A percentile compares a stretch with the other conserved stretches of the same genome.
Evolutionary conservation across 2,888 invertebrate species (phyloP).

Genomic region (Cephus runcator): DNA sequence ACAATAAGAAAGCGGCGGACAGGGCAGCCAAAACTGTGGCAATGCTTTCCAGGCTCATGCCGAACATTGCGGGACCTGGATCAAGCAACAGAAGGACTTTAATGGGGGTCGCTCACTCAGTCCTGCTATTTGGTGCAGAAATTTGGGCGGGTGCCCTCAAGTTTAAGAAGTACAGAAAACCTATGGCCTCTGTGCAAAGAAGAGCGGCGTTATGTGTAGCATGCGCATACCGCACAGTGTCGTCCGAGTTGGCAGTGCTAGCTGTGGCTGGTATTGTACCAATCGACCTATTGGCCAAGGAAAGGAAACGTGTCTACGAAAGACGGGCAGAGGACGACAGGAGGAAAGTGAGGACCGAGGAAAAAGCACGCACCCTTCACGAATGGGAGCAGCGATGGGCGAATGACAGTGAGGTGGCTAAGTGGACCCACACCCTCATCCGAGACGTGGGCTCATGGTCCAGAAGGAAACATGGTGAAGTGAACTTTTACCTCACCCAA

Average conservation of each 20-base stretch:
- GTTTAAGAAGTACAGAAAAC: conserved; percentile 19
- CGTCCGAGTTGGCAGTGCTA: conserved; percentile 24
- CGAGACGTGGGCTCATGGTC: conserved; percentile 15
- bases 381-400: conserved; percentile 9
- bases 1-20: conserved; percentile 20
- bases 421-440: conserved; percentile 18
- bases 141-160: conserved; percentile 27
- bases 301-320: conserved; percentile 1
- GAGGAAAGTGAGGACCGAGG: not conserved
- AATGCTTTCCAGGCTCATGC: too few species aligned
- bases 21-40: conserved; percentile 22
- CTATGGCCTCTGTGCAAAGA: conserved; percentile 26
- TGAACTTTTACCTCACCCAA: conserved; percentile 32
- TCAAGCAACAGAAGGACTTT: conserved; percentile 25
- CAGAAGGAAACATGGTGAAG: conserved; percentile 13
- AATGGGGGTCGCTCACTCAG: conserved; percentile 26
- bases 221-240: conserved; percentile 30
- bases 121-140: conserved; percentile 33
- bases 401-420: conserved; percentile 2
- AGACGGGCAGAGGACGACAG: not conserved
- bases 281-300: conserved; percentile 24
- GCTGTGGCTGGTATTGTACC: conserved; percentile 26
- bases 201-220: conserved; percentile 25
- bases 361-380: not conserved
- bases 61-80: too few species aligned